Percentiles rank a stretch among this genome's conserved stretches.
These are phyloP conservation scores for Paradoxurus hermaphroditus DNA, from an alignment of 2,113 vertebrate species.

Conservation along the genomic window DNA sequence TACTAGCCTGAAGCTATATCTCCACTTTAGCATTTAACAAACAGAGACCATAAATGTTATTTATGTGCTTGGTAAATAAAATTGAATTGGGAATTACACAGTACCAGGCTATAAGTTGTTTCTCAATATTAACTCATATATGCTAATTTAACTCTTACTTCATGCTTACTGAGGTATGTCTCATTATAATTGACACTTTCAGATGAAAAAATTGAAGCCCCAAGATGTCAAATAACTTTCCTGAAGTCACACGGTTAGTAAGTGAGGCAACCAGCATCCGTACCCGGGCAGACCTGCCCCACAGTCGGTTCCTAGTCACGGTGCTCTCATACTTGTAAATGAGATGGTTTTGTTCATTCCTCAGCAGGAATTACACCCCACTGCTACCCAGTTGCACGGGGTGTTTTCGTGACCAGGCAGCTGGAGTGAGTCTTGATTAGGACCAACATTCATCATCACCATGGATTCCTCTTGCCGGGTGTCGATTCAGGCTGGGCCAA, in stretches of 20 bases:
- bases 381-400: fast-evolving
- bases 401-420: background rate
- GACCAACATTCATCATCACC: background rate
- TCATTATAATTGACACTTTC: background rate
- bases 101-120: no score
- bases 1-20: background rate
- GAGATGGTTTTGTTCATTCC: background rate
- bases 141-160: background rate
- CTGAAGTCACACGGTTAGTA: fast-evolving
- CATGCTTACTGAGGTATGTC: background rate
- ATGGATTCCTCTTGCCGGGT: background rate
- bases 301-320: fast-evolving
- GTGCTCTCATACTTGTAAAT: background rate
- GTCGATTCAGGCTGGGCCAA: background rate
- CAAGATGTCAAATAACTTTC: background rate
- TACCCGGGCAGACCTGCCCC: no score
- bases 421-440: background rate
- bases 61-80: background rate
- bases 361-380: fast-evolving
- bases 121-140: background rate
- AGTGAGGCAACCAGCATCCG: fast-evolving
- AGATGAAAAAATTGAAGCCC: background rate
- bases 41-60: background rate
- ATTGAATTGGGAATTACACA: background rate
- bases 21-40: background rate